Base-by-base conservation (phyloP, 92 coral and sea anemone genomes). In the Porites rus region DNA sequence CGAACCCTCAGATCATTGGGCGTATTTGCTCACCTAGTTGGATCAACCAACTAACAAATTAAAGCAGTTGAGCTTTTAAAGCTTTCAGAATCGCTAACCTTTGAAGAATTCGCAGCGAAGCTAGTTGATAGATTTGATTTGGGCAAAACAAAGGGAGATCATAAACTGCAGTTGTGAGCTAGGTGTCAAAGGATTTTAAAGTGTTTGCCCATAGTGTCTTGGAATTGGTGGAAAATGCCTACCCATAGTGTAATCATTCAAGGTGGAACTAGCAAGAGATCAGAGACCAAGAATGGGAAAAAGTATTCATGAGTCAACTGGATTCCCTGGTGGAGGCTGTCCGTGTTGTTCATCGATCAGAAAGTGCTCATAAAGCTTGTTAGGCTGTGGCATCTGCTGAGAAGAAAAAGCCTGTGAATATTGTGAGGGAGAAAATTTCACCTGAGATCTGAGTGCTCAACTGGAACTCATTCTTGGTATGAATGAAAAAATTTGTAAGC, bases 161-260 rank as follows among this genome's bases (percentile, higher is more conserved):
- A 81, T 75, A 86, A 86, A 59, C 69, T 89, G 60, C 84, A 86
- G 89, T 85, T 92, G 14, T 67, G 81, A 24, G 69, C 72, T 22
- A 61, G 89, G 38, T 24, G 78, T 18, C 94, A 91, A 67, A 89
- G 65, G 86, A 81, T 73, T 69, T 85, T 20, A 87, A 92, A 14
- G 74, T 67, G 17, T 89, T 86, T 65, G 87, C 95, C 59, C 86
- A 92, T 50, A 72, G 46, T 24, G 28, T 92, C 38, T 25, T 84
- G 81, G 90, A 92, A 52, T 72, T 92, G 77, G 86, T 62, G 16
- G 90, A 92, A 65, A 92, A 92, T 86, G 91, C 91, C 25, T 86
- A 89, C 71, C 95, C 91, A 53, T 76, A 51, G 95, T 65, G 10
- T 85, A 68, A 50, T 54, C 52, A 14, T 83, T 85, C 69, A 82